Evolutionary conservation across 2,113 vertebrate species (phyloP), one percentile per base, ranked within the genome.

Genomic region (Oreotrochilus melanogaster): DNA sequence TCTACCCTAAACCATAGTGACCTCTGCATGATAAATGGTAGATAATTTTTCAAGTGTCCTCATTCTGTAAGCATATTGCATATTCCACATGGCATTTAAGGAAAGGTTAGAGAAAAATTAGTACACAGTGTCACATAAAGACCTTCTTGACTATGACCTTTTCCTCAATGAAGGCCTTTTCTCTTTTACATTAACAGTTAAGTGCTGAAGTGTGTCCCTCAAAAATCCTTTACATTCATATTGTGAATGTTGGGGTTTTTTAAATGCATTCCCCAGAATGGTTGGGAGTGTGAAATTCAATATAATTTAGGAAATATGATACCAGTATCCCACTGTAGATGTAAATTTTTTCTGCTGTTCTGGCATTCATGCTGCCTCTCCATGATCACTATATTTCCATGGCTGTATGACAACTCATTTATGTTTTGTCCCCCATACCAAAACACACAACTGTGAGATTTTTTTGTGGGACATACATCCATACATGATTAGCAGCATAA

Each of bases 41-140:
- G 21, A 45, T 11, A 54, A 13, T 42, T 62, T 73, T 66, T 71
- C 1, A 78, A 14, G 51, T 70, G 74, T 66, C 24, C 24, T 66
- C 71, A 18, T 48, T 62, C 42, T 57, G 0, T 12, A 61, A 17
- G 9, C 22, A 78, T n/a, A 7, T 71, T 74, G 28, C 16, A 39
- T 28, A 21, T 62, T 83, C 47, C 21, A 18, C 27, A 33, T 51
- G 25, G 11, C 7, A 30, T 61, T 64, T 70, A 53, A 79, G 62
- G 27, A 81, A 76, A 37, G 6, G 14, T 22, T 69, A 33, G 51
- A 37, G 53, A 74, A 72, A 62, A 86, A 66, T 47, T 56, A 56
- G 16, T 33, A 24, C 10, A 18, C 8, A 14, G 0, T 72, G 11
- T 35, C 54, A 53, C 0, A 0, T 23, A 64, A 23, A 62, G 37